Evolutionary conservation across 1,140 invertebrate species (phyloP), one percentile per base, ranked within the genome.

Genomic region (Helicoverpa armigera): DNA sequence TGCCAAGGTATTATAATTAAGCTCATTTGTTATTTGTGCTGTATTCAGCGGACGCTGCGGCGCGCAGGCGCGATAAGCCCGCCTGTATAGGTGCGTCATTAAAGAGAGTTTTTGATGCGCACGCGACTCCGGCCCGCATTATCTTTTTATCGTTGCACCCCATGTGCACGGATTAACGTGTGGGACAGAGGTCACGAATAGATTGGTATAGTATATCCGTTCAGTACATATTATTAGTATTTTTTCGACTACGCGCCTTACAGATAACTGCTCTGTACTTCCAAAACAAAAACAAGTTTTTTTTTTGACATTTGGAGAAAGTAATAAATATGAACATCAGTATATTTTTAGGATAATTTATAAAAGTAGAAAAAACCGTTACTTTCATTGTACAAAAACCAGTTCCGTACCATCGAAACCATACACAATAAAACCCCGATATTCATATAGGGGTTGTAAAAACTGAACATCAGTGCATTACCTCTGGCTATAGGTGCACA

Each of bases 111-210:
- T 91, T 88, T 88, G 89, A 89, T 94, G 93, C 93, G 93, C 93
- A 92, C 92, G 92, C 93, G 93, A 89, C 92, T 89, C 58, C 67
- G 76, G 85, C 86, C 88, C 87, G 89, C 89, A 93, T 94, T 94
- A 94, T 94, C 92, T 94, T 94, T 94, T 94, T 94, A 94, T 94
- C 93, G 93, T 89, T 86, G 91, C 91, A 92, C 91, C 93, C 92
- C 92, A 92, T 89, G 90, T 87, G 79, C 77, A 82, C 31, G 92
- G 92, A 94, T 94, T 94, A 93, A 72, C 86, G 83, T 76, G 70
- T 73, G 58, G 35, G 70, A 65, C 91, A 93, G 93, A 70, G 79
- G 88, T 90, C 80, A 12, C 43, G 0, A 54, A 29, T 14, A 61
- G 23, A 18, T 67, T 23, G 13, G 23, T 72, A 72, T 31, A 14